Base-by-base conservation (phyloP, 2,113 vertebrate genomes). In the Platanista minor region DNA sequence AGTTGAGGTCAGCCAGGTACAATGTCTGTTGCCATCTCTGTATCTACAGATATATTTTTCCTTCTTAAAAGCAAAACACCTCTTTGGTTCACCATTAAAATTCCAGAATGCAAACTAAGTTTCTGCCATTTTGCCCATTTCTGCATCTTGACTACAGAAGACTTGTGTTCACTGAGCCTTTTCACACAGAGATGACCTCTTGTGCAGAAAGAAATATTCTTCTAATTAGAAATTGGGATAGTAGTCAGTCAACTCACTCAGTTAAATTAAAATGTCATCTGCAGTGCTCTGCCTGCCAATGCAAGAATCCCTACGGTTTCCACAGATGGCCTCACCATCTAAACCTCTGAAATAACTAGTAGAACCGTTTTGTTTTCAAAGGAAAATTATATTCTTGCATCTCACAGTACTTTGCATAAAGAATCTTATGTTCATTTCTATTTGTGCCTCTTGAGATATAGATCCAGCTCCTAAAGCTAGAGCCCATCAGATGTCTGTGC, bases 181-280 rank as follows among this genome's bases (percentile, higher is more conserved):
- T 98, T 97, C 97, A 96, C 92, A 78, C 98, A 98, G 97, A 98
- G 98, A 97, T 98, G 98, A 98, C 98, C 98, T 97, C 98, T 98
- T 98, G 98, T 98, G 96, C 98, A 98, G 97, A 96, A 98, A 98
- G 97, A 98, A 98, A 98, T 97, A 98, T 97, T 98, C 98, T 98
- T 98, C 98, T 97, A 98, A 98, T 98, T 98, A 98, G 97, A 98
- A 98, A 97, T 98, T 96, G 98, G 97, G 98, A 98, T 96, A 98
- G 97, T 98, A 99, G 98, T 98, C 99, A 98, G 46, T 99, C 98
- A 99, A 13, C 97, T 98, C 97, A 90, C 98, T 98, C 97, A 97
- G 98, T 98, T 98, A 98, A 98, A 99, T 98, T 99, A 98, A 99
- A 99, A 98, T 98, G 98, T 99, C 99, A 99, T 99, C 98, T 99